Conservation (phyloP, 2,888 invertebrate genomes). For the Andrena dorsata region DNA sequence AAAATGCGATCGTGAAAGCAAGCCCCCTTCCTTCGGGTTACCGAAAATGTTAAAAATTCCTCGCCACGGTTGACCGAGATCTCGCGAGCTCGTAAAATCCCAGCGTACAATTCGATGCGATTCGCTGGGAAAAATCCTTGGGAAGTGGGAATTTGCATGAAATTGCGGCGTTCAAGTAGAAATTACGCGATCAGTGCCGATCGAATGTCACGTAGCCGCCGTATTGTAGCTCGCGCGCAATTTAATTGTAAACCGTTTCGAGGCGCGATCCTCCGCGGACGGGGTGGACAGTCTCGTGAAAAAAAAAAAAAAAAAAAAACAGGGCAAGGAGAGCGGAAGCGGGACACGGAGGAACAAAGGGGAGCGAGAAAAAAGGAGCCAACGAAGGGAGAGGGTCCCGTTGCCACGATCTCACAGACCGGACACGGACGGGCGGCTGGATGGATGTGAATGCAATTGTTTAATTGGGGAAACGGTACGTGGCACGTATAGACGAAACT, state of each 20-base stretch:
- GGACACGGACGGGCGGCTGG: conserved; percentile 65
- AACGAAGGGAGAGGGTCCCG: conserved; percentile 26
- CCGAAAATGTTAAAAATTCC: conserved; percentile 6
- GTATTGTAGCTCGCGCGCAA: conserved; percentile 50
- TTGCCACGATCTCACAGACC: conserved; percentile 47
- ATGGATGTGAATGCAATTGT: conserved; percentile 84
- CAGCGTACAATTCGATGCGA: neutral
- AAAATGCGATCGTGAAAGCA: neutral
- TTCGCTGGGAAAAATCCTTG: neutral
- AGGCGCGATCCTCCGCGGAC: conserved; percentile 12
- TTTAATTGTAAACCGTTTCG: conserved; percentile 54
- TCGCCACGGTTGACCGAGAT: conserved; percentile 26
- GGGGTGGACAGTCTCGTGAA: conserved; percentile 12
- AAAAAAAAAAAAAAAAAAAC: conserved; percentile 33
- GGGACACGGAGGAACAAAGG: conserved; percentile 11
- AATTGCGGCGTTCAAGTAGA: conserved; percentile 40
- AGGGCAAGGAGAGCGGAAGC: conserved; percentile 39
- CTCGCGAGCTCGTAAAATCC: neutral
- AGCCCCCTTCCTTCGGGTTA: neutral
- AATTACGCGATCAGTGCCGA: conserved; percentile 58
- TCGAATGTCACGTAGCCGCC: conserved; percentile 66
- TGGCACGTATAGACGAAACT: conserved; percentile 76
- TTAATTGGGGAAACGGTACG: conserved; percentile 83
- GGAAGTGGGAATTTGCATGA: conserved; percentile 19
- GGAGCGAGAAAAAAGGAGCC: conserved; percentile 19